These are phyloP conservation scores for Sminthurinus aureus DNA, from an alignment of 2,888 invertebrate genomes.

Conservation along the genomic window DNA sequence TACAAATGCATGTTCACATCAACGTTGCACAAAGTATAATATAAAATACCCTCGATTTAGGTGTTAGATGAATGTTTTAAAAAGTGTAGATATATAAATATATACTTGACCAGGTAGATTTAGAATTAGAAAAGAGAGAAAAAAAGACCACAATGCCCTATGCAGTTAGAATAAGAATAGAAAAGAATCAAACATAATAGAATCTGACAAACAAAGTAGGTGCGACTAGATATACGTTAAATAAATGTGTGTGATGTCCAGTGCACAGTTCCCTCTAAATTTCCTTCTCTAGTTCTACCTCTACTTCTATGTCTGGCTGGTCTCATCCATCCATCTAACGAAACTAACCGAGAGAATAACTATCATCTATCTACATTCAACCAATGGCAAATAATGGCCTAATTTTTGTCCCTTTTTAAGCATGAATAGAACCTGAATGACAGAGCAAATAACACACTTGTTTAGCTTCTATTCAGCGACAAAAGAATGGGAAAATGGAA, in stretches of 20 bases:
- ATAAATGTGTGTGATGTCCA: constrained; percentile 23
- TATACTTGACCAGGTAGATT: not conserved
- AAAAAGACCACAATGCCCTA: constrained; percentile 10
- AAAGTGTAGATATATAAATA: not conserved
- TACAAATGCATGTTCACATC: no score
- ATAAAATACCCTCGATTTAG: no score
- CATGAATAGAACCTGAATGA: constrained; percentile 58
- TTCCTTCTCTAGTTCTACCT: no score
- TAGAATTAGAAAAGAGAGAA: not conserved
- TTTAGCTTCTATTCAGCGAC: constrained; percentile 57
- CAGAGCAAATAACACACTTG: constrained; percentile 60
- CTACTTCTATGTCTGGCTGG: not conserved
- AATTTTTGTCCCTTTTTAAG: constrained; percentile 59
- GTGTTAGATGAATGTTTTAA: not conserved
- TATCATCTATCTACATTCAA: constrained; percentile 24
- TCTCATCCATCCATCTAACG: constrained; percentile 24
- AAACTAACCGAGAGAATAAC: constrained; percentile 8
- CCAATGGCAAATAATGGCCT: constrained; percentile 56
- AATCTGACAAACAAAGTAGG: constrained; percentile 29
- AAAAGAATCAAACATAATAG: constrained; percentile 26
- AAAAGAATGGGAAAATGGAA: constrained; percentile 42
- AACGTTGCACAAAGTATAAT: no score
- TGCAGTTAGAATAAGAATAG: constrained; percentile 23
- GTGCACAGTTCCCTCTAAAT: constrained; percentile 7
- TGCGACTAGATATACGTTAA: constrained; percentile 11